Conservation (phyloP, 2,113 vertebrate genomes). For the Laticauda laticaudata region DNA sequence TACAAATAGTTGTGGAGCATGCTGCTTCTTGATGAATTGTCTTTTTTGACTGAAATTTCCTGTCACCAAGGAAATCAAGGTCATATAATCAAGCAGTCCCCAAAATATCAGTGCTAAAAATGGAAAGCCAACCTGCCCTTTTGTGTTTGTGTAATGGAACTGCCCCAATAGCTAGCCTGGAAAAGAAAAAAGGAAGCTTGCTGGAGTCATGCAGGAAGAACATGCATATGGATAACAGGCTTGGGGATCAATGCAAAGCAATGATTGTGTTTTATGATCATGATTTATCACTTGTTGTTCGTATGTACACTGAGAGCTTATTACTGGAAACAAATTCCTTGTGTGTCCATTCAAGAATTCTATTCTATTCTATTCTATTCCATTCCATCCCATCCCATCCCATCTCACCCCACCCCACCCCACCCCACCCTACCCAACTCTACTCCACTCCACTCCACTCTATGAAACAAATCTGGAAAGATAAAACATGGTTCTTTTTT, state of each 20-base stretch:
- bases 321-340: too few relatives aligned
- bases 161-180: neutral
- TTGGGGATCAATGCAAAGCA: neutral
- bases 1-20: constrained; percentile 29
- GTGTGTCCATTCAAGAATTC: too few relatives aligned
- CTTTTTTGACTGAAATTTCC: neutral
- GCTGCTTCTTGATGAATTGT: constrained; percentile 30
- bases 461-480: neutral
- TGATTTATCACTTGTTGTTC: too few relatives aligned
- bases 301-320: too few relatives aligned
- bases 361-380: too few relatives aligned
- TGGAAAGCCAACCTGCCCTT: neutral
- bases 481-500: neutral
- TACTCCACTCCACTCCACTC: too few relatives aligned
- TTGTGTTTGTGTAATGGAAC: neutral
- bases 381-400: too few relatives aligned
- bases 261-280: too few relatives aligned
- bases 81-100: neutral
- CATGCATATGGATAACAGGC: neutral
- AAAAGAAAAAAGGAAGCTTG: neutral
- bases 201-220: neutral
- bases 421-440: fast-evolving
- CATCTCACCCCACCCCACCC: too few relatives aligned
- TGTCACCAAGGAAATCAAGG: neutral
- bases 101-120: neutral